Evolutionary conservation across 2,888 invertebrate species (phyloP).

Genomic region (Linnaemya tessellans): DNA sequence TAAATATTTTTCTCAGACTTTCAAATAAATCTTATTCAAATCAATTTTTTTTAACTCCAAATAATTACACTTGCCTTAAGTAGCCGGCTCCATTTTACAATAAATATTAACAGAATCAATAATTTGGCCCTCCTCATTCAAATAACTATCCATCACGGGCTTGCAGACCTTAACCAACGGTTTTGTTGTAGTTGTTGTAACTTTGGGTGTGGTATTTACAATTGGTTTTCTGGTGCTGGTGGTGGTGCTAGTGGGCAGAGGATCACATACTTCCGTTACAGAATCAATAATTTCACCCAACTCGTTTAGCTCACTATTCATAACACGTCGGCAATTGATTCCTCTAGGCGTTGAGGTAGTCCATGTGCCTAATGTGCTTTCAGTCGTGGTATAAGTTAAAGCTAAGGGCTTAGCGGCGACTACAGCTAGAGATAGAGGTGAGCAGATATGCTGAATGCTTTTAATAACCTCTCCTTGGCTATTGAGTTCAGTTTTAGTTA

Average conservation of each 20-base stretch:
- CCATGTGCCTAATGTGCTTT: not conserved
- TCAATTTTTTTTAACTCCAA: too few relatives aligned
- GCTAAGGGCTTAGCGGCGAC: not conserved
- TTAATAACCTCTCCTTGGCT: not conserved
- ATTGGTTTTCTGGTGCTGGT: conserved; percentile 39
- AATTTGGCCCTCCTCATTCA: conserved; percentile 50
- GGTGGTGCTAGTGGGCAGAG: conserved; percentile 19
- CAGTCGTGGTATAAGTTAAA: not conserved
- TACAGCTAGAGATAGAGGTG: not conserved
- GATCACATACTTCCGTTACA: conserved; percentile 48
- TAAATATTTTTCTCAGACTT: too few relatives aligned
- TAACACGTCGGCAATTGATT: conserved; percentile 41
- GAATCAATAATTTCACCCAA: conserved; percentile 55
- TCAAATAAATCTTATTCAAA: too few relatives aligned
- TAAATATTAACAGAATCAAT: conserved; percentile 41
- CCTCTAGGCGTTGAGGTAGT: conserved; percentile 5
- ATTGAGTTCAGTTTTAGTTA: conserved; percentile 8
- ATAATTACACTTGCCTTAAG: not conserved
- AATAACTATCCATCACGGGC: conserved; percentile 51
- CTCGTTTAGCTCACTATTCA: conserved; percentile 59
- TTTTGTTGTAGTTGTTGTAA: conserved; percentile 20
- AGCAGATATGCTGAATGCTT: conserved; percentile 29
- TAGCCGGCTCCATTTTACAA: conserved; percentile 31
- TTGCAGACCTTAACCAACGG: conserved; percentile 45
- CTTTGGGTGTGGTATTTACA: not conserved